Evolutionary conservation across 2,113 vertebrate species (phyloP), one percentile per base, ranked within the genome.

Genomic region (Pontoporia blainvillei): DNA sequence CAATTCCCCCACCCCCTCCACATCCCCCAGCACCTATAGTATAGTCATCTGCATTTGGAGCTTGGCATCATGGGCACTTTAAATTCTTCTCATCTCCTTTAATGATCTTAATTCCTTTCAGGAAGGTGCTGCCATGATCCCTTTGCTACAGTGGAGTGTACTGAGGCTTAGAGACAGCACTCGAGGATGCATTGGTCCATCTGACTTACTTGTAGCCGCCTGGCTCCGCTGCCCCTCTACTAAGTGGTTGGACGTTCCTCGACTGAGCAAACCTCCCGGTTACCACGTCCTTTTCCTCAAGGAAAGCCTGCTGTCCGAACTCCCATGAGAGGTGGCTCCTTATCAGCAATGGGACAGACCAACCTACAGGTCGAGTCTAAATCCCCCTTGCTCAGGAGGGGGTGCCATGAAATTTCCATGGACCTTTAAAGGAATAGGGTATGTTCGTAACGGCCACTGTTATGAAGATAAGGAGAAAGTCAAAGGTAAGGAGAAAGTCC

Each of bases 1-100:
- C 46, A 49, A 31, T 7, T 21, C 29, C 36, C 39, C 10, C 0
- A 46, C 27, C 10, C 44, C 13, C 39, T 9, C 11, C 27, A 10
- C 27, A 49, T 17, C 34, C 36, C 3, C 20, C 6, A 49, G 36
- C 39, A 72, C 75, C 0, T 3, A 6, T 7, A 2, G 2, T 3
- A 1, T 3, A 46, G 9, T 1, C 4, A 7, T 7, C 57, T 23
- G 36, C 23, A 4, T 25, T 5, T 12, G 25, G n/a, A 36, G n/a
- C 36, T 21, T 18, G 15, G 36, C 17, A 3, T 72, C 76, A 14
- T 21, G 69, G 18, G 36, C 23, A 36, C 54, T 17, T 81, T 49
- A 17, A 46, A 34, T 23, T 23, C 21, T 27, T 41, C 69, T 41
- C 25, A 12, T 27, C 49, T 64, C 29, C n/a, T 54, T 62, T 21